These are phyloP conservation scores for Nyctalus aviator DNA, from an alignment of 2,797 vertebrate species.

Conservation along the genomic window DNA sequence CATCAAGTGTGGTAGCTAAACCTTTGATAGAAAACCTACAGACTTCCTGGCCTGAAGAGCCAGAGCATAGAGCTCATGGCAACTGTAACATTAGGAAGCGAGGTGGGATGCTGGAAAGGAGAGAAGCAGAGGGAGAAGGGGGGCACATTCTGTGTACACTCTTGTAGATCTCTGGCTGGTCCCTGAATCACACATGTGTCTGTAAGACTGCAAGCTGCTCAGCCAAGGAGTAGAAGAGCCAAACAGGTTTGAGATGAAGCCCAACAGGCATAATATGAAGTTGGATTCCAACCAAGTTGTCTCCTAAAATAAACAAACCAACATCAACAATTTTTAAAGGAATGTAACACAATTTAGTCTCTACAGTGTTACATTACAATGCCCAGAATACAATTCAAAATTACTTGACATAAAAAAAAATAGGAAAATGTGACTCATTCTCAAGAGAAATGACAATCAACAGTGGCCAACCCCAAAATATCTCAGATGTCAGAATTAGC, in stretches of 20 bases:
- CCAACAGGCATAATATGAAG: not conserved
- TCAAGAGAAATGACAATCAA: not conserved
- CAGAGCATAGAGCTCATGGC: not conserved
- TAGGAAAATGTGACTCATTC: not conserved
- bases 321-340: conserved; percentile 13
- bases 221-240: not conserved
- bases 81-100: not conserved
- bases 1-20: not conserved
- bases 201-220: not conserved
- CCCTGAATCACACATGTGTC: not conserved
- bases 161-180: not conserved
- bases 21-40: not conserved
- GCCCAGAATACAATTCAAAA: not conserved
- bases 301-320: not conserved
- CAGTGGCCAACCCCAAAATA: not conserved
- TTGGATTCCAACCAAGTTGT: not conserved
- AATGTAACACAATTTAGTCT: not conserved
- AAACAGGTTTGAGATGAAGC: not conserved
- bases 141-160: not conserved
- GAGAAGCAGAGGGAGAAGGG: not conserved
- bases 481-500: not conserved
- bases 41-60: not conserved
- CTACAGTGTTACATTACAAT: not conserved
- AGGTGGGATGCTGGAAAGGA: not conserved
- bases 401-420: not conserved